Percentiles rank a stretch among this genome's conserved stretches.
These are phyloP conservation scores for Monochamus saltuarius DNA, from an alignment of 1,140 invertebrate species.

Conservation along the genomic window DNA sequence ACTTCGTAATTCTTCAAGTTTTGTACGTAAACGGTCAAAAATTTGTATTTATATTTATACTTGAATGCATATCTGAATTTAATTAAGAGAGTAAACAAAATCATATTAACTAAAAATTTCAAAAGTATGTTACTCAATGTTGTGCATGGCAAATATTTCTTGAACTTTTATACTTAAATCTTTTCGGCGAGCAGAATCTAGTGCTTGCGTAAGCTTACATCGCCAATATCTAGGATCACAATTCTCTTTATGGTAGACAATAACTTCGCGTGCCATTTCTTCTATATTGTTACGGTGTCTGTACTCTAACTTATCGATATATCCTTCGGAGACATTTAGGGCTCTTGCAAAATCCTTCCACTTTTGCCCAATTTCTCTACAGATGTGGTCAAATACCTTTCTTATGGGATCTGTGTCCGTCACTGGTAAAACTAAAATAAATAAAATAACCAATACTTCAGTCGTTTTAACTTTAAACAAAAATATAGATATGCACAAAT, in stretches of 20 bases:
- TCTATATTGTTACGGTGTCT: constrained; percentile 1
- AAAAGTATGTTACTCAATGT: constrained; percentile 8
- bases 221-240: constrained; percentile 17
- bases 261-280: constrained; percentile 21
- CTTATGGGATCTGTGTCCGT: neutral
- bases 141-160: constrained; percentile 25
- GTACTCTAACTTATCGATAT: constrained; percentile 28
- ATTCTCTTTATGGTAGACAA: constrained; percentile 17
- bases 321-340: constrained; percentile 25
- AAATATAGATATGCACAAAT: too few species aligned
- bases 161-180: constrained; percentile 30
- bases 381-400: constrained; percentile 21
- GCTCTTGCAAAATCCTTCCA: constrained; percentile 34
- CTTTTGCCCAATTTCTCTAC: constrained; percentile 25
- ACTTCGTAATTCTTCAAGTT: too few species aligned
- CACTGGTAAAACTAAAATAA: constrained; percentile 3
- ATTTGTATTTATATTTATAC: too few species aligned
- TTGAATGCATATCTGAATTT: too few species aligned
- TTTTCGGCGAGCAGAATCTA: constrained; percentile 22
- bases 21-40: too few species aligned
- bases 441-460: too few species aligned
- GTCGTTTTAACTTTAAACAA: too few species aligned
- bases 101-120: neutral
- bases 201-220: constrained; percentile 13
- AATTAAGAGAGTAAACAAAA: too few species aligned